Evolutionary conservation across 2,113 vertebrate species (phyloP), one percentile per base, ranked within the genome.

Genomic region (Saccopteryx bilineata): DNA sequence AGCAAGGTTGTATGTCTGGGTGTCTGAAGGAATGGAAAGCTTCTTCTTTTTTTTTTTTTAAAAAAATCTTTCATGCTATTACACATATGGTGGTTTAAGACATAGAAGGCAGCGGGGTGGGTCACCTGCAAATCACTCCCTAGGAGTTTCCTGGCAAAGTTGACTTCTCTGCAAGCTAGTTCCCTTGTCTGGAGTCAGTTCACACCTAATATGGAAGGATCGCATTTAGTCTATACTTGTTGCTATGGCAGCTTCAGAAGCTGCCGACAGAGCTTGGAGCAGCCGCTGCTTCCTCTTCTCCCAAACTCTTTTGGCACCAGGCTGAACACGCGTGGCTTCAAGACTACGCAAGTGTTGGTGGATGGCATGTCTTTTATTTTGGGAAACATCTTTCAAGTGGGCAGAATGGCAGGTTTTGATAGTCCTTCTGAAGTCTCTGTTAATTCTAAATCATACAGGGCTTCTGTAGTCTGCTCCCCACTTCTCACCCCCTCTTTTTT

Each of bases 141-240:
- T 13, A 0, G 0, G 58, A 80, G 93, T 90, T 91, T 87, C 61
- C 78, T 86, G 56, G 90, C 2, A 24, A 93, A 91, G 82, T 46
- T 93, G 95, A 80, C 87, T 91, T 91, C 91, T 83, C 85, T 33
- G 79, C 48, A 61, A 89, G 86, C 39, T 74, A 66, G 94, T 97
- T 96, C 93, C 69, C 95, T 89, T 80, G 93, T 96, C 93, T 96
- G 88, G 94, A 95, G 93, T 95, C 79, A 96, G 95, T 94, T 97
- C 94, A 93, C 97, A 97, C 95, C 96, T 97, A 97, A 97, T 97
- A 96, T 95, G 96, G 95, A 96, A 97, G 93, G 93, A 96, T 91
- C n/a, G 3, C 86, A 94, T 94, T 93, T 93, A 96, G 95, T 83
- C 93, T 96, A 33, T 91, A 96, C 94, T 97, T 95, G 97, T 97